Evolutionary conservation across 2,113 vertebrate species (phyloP).

Genomic region (Chionodraco myersi): DNA sequence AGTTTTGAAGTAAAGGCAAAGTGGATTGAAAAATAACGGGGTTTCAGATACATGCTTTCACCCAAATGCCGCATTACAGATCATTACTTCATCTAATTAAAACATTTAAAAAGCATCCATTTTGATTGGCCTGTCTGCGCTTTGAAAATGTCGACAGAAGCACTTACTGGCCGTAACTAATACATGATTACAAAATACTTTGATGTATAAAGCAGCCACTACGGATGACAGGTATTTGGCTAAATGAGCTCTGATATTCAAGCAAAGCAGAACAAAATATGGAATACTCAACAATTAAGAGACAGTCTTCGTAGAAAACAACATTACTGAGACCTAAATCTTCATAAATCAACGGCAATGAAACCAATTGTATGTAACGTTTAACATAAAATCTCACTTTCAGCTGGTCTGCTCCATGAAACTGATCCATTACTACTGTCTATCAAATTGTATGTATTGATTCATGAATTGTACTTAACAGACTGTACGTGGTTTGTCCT

Average conservation of each 20-base stretch:
- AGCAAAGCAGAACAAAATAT: not conserved
- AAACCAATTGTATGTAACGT: too few relatives aligned
- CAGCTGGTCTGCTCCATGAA: too few relatives aligned
- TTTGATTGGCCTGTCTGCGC: slow-evolving; percentile 43
- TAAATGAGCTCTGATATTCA: slow-evolving; percentile 14
- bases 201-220: slow-evolving; percentile 15
- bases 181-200: slow-evolving; percentile 32
- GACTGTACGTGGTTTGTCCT: too few relatives aligned
- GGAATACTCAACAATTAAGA: not conserved
- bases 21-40: not conserved
- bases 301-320: not conserved
- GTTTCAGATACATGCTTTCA: not conserved
- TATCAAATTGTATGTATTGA: too few relatives aligned
- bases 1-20: not conserved
- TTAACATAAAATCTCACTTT: too few relatives aligned
- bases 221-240: not conserved
- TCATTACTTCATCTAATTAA: slow-evolving; percentile 66
- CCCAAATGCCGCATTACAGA: slow-evolving; percentile 44
- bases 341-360: too few relatives aligned
- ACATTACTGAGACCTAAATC: too few relatives aligned
- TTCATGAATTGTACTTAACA: too few relatives aligned
- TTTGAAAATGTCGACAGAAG: slow-evolving; percentile 58
- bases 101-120: slow-evolving; percentile 54
- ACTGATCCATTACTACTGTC: too few relatives aligned
- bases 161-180: slow-evolving; percentile 28